These are phyloP conservation scores for Syngnathus acus DNA, from an alignment of 2,797 vertebrate genomes.

Conservation along the genomic window DNA sequence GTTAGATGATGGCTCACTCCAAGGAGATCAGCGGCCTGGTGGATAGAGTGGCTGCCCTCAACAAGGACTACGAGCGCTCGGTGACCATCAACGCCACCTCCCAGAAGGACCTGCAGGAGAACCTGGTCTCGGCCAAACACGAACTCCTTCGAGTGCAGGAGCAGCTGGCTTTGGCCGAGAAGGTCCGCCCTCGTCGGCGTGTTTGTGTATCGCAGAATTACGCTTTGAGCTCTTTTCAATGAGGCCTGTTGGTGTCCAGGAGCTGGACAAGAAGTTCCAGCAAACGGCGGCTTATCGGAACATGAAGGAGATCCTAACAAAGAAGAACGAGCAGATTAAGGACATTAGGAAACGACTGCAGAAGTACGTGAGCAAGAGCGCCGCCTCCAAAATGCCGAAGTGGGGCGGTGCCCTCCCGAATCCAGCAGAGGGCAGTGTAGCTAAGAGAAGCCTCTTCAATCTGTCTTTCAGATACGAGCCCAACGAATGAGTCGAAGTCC, in stretches of 20 bases:
- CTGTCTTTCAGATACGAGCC: constrained; percentile 68
- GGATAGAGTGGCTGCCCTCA: constrained; percentile 80
- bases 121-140: constrained; percentile 82
- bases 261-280: constrained; percentile 95
- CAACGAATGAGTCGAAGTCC: constrained; percentile 60
- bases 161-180: constrained; percentile 85
- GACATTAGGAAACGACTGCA: constrained; percentile 84
- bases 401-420: background rate
- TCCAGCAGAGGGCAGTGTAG: background rate
- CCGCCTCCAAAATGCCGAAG: too few species aligned
- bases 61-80: constrained; percentile 83
- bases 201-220: too few species aligned
- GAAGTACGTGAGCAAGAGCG: constrained; percentile 63
- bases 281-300: constrained; percentile 92
- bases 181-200: constrained; percentile 65
- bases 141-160: constrained; percentile 87
- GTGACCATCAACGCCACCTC: constrained; percentile 73
- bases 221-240: background rate
- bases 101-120: constrained; percentile 84
- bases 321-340: constrained; percentile 96
- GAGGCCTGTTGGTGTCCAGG: constrained; percentile 58
- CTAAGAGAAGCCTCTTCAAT: too few species aligned
- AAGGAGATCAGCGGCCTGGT: constrained; percentile 82
- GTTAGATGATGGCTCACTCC: constrained; percentile 62
- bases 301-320: constrained; percentile 95